Evolutionary conservation across 2,888 invertebrate species (phyloP), one percentile per base, ranked within the genome.

Genomic region (Hylaea fasciaria): DNA sequence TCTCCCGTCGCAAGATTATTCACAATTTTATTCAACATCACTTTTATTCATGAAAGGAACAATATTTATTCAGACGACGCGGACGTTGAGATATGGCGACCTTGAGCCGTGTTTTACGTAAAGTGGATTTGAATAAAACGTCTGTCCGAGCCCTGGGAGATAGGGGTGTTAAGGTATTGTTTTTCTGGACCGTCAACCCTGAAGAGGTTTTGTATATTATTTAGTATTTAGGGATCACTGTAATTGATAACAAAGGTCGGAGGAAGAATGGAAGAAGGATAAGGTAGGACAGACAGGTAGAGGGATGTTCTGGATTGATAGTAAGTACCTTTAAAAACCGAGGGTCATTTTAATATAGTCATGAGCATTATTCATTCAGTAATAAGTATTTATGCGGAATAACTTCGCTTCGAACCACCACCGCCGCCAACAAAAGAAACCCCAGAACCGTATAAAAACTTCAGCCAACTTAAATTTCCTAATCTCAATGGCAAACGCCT

Each of bases 401-500:
- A n/a, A n/a, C n/a, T n/a, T n/a, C n/a, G n/a, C n/a, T n/a, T n/a
- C n/a, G n/a, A n/a, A n/a, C n/a, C n/a, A n/a, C n/a, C n/a, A n/a
- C n/a, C n/a, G n/a, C n/a, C n/a, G n/a, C n/a, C n/a, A n/a, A n/a
- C n/a, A n/a, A n/a, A n/a, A n/a, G n/a, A 22, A 22, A 22, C 2
- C 22, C 22, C 22, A 22, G 22, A 22, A 5, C 22, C n/a, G 2
- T 22, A 5, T 22, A 22, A 22, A 5, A 57, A 14, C n/a, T 40
- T 12, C 5, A 13, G 14, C 46, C 28, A 14, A 43, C 41, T 16
- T 32, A 41, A 35, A 32, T 47, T 47, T n/a, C 40, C 14, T 7
- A 59, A 49, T 45, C 44, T 48, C 48, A 53, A 54, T 35, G 29
- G 41, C 41, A 57, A 57, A 57, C 52, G 35, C n/a, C 28, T n/a